Percentiles rank a stretch among this genome's conserved stretches.
phyloP scores from a whole-genome alignment of 2,888 invertebrate genomes.

The Dicroscelio sp. region DNA sequence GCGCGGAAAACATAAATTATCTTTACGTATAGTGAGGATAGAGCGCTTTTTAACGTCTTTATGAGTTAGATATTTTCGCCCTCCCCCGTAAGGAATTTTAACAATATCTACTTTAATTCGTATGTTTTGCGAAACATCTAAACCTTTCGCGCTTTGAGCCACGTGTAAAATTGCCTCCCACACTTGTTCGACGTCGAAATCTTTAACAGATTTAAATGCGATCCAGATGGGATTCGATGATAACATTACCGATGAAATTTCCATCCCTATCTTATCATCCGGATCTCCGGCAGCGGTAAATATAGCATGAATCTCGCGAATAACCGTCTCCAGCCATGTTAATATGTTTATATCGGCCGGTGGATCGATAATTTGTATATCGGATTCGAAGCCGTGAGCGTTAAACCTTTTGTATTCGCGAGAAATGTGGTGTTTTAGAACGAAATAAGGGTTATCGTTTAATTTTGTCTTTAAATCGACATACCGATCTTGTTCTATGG shows the following conservation, averaged over 20 bases:
- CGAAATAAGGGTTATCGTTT: no score
- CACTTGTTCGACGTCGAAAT: background rate
- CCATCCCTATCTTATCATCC: background rate
- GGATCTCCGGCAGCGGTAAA: background rate
- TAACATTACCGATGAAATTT: background rate
- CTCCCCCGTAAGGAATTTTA: background rate
- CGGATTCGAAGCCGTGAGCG: background rate
- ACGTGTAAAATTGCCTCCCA: background rate
- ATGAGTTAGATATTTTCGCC: background rate
- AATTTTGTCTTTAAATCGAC: no score
- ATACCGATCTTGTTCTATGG: no score
- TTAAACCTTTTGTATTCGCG: background rate
- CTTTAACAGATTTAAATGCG: background rate
- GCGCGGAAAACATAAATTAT: constrained; percentile 12
- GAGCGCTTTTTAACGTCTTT: background rate
- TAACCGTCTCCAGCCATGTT: background rate
- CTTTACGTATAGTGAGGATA: background rate
- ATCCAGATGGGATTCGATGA: background rate
- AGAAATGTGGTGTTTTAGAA: no score
- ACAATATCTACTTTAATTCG: constrained; percentile 2
- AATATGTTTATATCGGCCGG: background rate
- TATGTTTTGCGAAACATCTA: background rate
- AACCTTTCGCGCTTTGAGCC: background rate
- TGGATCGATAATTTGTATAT: background rate
- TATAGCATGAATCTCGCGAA: background rate